Evolutionary conservation across 2,113 vertebrate genomes (phyloP), one percentile per base, ranked within the genome.

Genomic region (Eretmochelys imbricata): DNA sequence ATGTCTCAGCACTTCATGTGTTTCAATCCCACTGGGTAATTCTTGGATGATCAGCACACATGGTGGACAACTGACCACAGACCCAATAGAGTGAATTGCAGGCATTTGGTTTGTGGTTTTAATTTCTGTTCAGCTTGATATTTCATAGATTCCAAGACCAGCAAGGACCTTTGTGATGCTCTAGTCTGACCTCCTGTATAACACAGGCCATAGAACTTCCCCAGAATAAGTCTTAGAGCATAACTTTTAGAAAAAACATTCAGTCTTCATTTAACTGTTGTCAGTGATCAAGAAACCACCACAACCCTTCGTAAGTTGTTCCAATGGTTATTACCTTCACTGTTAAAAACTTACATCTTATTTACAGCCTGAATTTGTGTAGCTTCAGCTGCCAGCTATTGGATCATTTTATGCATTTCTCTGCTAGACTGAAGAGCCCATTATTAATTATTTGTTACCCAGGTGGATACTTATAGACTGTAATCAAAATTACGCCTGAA

Each of bases 51-150:
- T 85, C 80, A 49, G 42, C 8, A 76, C 31, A 93, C 19, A 80
- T 2, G 31, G 1, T 1, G 5, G 10, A 65, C 14, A 1, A 65
- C 35, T 62, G 88, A 95, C 85, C 55, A 80, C 0, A 1, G 16
- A 81, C 12, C 7, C 5, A 29, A 12, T 14, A 69, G 11, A 69
- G 16, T 22, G n/a, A 38, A 49, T 12, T 42, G 38, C 31, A 25
- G 29, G 46, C 4, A 89, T 95, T 84, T 84, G 78, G 9, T 35
- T 88, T 91, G 53, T 72, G 11, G 31, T 17, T 2, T 50, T 10
- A 29, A 89, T 27, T 84, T 72, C 83, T 25, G 5, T 31, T 57
- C 51, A 80, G 12, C 8, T 72, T 88, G 57, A 20, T 78, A 48
- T 75, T 84, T 57, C 2, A n/a, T 35, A 72, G 65, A 38, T 72